Percentiles rank a stretch among this genome's conserved stretches.
Conservation (phyloP, 2,113 vertebrate species). For the Corythornis cristatus region DNA sequence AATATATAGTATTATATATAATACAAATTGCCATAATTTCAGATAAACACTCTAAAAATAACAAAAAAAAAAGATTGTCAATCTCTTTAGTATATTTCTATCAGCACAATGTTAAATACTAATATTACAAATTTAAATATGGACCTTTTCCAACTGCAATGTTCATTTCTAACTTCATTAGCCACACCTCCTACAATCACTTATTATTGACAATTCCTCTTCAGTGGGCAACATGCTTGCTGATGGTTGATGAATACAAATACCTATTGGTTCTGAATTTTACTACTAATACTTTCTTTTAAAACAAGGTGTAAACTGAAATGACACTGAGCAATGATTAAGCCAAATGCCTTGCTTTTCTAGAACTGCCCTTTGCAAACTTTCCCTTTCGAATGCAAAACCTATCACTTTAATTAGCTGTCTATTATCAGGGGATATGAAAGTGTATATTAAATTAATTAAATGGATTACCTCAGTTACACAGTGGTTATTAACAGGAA, state of each 20-base stretch:
- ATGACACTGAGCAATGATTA: constrained; percentile 12
- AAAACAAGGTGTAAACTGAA: neutral
- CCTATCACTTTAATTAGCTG: constrained; percentile 74
- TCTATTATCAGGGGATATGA: constrained; percentile 55
- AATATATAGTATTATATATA: no score
- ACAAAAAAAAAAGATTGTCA: neutral
- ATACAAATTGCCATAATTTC: no score
- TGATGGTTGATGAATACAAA: neutral
- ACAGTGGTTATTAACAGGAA: constrained; percentile 81
- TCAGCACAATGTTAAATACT: neutral
- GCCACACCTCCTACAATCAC: neutral
- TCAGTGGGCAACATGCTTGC: neutral
- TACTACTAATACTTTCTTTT: neutral
- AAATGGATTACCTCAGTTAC: constrained; percentile 75
- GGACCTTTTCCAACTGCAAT: neutral
- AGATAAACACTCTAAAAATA: neutral
- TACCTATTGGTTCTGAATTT: neutral
- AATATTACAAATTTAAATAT: neutral
- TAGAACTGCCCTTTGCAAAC: constrained; percentile 44
- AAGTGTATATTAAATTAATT: constrained; percentile 79
- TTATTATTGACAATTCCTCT: neutral
- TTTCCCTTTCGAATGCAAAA: constrained; percentile 66
- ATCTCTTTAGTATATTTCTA: neutral
- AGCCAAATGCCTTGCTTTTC: constrained; percentile 10
- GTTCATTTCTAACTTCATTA: neutral